Base-by-base conservation (phyloP, 2,113 vertebrate species). In the Lophius piscatorius region DNA sequence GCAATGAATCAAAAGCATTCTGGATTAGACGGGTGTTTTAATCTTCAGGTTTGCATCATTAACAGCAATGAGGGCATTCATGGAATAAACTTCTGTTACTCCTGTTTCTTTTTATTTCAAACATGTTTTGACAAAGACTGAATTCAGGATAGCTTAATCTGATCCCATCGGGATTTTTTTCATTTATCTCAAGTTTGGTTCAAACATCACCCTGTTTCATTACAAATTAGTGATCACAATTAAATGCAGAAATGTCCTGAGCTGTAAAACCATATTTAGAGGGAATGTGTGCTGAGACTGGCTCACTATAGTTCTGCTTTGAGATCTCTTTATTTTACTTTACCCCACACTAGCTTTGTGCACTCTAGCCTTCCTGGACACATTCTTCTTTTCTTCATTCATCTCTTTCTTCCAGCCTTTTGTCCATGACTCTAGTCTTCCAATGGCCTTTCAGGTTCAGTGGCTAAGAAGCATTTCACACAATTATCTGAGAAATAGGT, bases 381-480 rank as follows among this genome's bases (percentile, higher is more conserved):
- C 3, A 10, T 42, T 64, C 49, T 39, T 46, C 22, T 69, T 14
- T 47, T 49, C 48, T 44, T 78, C 63, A 61, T 75, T 70, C 26
- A 52, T 60, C 44, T 65, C 36, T 42, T 36, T 49, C 66, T 81
- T 64, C 70, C 58, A 72, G 63, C 44, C 47, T 47, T 72, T 71
- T 82, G 71, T 80, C 26, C 36, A 29, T 3, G 58, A 42, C 67
- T 62, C 73, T 77, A 55, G 72, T 76, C 77, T 81, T 78, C 67
- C 69, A 52, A 20, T 7, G 26, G 70, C 64, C 74, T 70, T 83
- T 88, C 82, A 70, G 85, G 84, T 85, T 88, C 88, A 86, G 34
- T 69, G 85, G 65, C 56, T 47, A 65, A 65, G 63, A 70, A 77
- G 56, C 60, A 39, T 57, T 51, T 50, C 20, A 44, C 48, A 77